These are phyloP conservation scores for Drosophila quasianomalipes DNA, from an alignment of 2,888 invertebrate genomes.

Conservation along the genomic window DNA sequence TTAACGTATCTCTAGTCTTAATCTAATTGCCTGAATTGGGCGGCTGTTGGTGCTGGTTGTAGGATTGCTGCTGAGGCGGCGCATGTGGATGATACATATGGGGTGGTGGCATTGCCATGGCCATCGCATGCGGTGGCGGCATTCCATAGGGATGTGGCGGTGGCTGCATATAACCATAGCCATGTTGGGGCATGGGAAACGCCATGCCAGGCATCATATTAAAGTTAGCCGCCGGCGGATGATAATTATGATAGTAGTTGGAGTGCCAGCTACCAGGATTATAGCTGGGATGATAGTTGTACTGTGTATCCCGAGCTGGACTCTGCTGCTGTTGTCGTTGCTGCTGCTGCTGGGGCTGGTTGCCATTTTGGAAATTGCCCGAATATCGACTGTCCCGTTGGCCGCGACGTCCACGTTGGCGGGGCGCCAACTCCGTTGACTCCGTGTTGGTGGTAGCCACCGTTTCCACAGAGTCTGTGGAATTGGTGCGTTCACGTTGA, in stretches of 20 bases:
- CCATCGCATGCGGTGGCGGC: slow-evolving; percentile 38
- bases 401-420: slow-evolving; percentile 56
- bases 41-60: slow-evolving; percentile 44
- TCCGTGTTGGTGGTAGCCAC: slow-evolving; percentile 37
- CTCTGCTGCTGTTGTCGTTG: slow-evolving; percentile 19
- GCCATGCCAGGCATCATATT: slow-evolving; percentile 64
- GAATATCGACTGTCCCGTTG: slow-evolving; percentile 46
- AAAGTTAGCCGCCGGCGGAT: slow-evolving; percentile 61
- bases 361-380: slow-evolving; percentile 23
- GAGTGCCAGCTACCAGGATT: slow-evolving; percentile 83
- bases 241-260: slow-evolving; percentile 78
- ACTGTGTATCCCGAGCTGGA: slow-evolving; percentile 48
- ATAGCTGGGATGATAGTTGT: slow-evolving; percentile 73
- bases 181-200: slow-evolving; percentile 53
- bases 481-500: slow-evolving; percentile 65
- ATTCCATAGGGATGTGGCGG: slow-evolving; percentile 47
- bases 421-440: slow-evolving; percentile 26
- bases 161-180: slow-evolving; percentile 62
- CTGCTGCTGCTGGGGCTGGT: slow-evolving; percentile 24
- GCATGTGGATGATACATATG: slow-evolving; percentile 47
- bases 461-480: slow-evolving; percentile 61
- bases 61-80: slow-evolving; percentile 22
- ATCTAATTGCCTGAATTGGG: slow-evolving; percentile 26
- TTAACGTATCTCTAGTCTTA: background rate
- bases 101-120: slow-evolving; percentile 23